Base-by-base conservation (phyloP, 2,888 invertebrate species). In the Aplocera efformata region DNA sequence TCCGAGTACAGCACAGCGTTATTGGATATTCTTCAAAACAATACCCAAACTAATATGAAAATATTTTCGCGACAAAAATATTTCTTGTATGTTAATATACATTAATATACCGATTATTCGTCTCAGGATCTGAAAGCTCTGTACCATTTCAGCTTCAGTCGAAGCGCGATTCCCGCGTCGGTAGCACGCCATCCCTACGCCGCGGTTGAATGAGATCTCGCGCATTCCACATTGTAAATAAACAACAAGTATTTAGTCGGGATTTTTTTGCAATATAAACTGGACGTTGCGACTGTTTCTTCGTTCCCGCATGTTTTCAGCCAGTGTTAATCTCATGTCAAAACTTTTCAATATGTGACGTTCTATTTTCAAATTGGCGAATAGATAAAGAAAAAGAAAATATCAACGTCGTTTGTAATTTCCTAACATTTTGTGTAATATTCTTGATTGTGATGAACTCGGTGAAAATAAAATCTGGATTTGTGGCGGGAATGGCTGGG, bases 151-250 rank as follows among this genome's bases (percentile, higher is more conserved):
- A 27, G 32, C 10, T 47, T 52, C 52, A 55, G 55, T 55, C 38
- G 42, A 32, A 37, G 44, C 48, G 48, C 44, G 44, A 32, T 42
- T 35, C 36, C 30, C 46, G 50, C 44, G 52, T 24, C 32, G 44
- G 6, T n/a, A 38, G 38, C 46, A 52, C 55, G 55, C 38, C 10
- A 20, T 27, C 32, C 34, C 31, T 31, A 23, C 32, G 7, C 30
- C 26, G 36, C 32, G 31, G 7, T 5, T 7, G 9, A 20, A 24
- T 35, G 29, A 26, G 22, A 42, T 17, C 40, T 31, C 30, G 38
- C 50, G 50, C 52, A 42, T 31, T 23, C 25, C 7, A 7, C 24
- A 42, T 31, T 39, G 42, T 42, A 53, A 45, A 48, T 34, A 46
- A 46, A 46, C 26, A 48, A 42, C 25, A 38, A 31, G 9, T 29